Evolutionary conservation across 2,797 vertebrate genomes (phyloP), one percentile per base, ranked within the genome.

Genomic region (Crocodylus rhombifer): DNA sequence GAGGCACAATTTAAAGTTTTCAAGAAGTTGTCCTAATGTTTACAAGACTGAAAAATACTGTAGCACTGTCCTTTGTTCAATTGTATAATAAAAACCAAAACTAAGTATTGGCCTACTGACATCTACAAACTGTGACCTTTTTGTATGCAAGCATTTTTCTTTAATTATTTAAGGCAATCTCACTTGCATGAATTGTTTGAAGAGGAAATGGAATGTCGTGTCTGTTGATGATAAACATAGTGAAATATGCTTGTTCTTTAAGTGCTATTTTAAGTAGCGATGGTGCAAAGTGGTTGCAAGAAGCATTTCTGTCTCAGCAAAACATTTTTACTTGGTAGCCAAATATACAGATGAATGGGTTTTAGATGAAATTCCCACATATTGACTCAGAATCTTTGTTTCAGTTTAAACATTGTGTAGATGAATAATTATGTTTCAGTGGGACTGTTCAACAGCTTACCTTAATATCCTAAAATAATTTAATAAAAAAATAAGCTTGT

Each of bases 141-240:
- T 95, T 96, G 84, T 89, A 26, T 92, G 73, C 42, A 90, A 93
- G 90, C 61, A 20, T 95, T 94, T 76, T 60, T 83, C 3, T 56
- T 6, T 28, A 28, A 84, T 57, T 96, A 36, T 56, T 74, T 92
- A 91, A 94, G 93, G 80, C 78, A 80, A 65, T 77, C 90, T 95
- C 95, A 90, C 86, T 94, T 13, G 15, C 62, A 30, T 93, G 91
- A 86, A 91, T 84, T 87, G 88, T 95, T 95, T 89, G 82, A 94
- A 90, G 93, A 98, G 95, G 93, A 97, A 97, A 86, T 89, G 87
- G 89, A 94, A 96, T 91, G 65, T 86, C 20, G 0, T 93, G 74
- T 93, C 81, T 95, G 86, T 82, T 81, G 58, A 69, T 93, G 93
- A 96, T 96, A 96, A 97, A 93, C 74, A 73, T 42, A 82, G 78